Evolutionary conservation across 1,140 invertebrate species (phyloP), one percentile per base, ranked within the genome.

Genomic region (Drosophila bipectinata): DNA sequence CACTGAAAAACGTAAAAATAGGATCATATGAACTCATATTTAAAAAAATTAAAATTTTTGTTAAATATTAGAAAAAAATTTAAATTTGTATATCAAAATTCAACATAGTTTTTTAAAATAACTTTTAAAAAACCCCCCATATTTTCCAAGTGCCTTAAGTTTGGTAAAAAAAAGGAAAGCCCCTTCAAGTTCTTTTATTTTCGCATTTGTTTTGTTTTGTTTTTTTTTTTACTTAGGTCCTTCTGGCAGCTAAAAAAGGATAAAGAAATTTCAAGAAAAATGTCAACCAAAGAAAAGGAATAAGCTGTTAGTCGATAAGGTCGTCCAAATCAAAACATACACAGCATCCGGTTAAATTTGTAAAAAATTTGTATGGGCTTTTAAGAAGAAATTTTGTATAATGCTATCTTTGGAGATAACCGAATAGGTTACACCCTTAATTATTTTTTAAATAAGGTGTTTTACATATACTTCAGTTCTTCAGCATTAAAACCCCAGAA

Each of bases 241-340:
- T 53, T 28, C 26, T 18, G 41, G 18, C 44, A 26, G 67, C 21
- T 30, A 49, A 12, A 58, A 68, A 37, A 15, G 41, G 18, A 68
- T 14, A 45, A 72, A 34, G 48, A 32, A 52, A 71, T 69, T 32
- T 28, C 52, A 78, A 41, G 32, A 45, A 75, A 79, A 79, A 82
- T 78, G 75, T 78, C 62, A 60, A 82, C 52, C 48, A 39, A 51
- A 24, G 41, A 64, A 48, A 48, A 61, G 57, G 34, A 57, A 62
- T 45, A 61, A 77, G 63, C 49, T 83, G 63, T 62, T 79, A 72
- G 74, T 83, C 79, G 79, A 82, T 82, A 82, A 83, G 71, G 79
- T 83, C 67, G 79, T 79, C 62, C 74, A 62, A 82, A 82, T 82
- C 79, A 83, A 79, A 82, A 79, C 69, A 83, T 72, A 59, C 55